Conservation (phyloP, 2,113 vertebrate genomes). For the Neofelis nebulosa region DNA sequence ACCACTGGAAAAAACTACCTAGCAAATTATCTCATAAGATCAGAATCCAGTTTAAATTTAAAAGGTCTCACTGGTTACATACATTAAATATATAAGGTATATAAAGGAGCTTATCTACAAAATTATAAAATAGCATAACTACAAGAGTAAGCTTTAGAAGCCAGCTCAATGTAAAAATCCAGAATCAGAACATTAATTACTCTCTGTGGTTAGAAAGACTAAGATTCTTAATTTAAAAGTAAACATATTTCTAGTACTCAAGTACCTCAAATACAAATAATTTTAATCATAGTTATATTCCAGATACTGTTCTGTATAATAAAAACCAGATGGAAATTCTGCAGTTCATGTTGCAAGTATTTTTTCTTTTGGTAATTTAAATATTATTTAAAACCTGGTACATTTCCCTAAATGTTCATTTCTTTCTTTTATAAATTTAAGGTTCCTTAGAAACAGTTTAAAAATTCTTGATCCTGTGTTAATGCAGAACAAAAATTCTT, state of each 20-base stretch:
- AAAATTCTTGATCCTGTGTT: neutral
- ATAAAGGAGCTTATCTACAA: neutral
- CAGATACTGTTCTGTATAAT: slow-evolving; percentile 23
- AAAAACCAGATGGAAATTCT: slow-evolving; percentile 48
- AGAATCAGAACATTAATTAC: slow-evolving; percentile 47
- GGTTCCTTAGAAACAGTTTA: neutral
- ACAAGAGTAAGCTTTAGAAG: neutral
- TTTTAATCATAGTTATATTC: slow-evolving; percentile 25
- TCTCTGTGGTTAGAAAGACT: neutral
- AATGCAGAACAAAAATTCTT: neutral
- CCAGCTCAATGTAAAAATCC: slow-evolving; percentile 35
- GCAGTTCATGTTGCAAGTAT: slow-evolving; percentile 8
- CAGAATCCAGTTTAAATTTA: slow-evolving; percentile 1
- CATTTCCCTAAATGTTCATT: neutral
- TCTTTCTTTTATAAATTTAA: slow-evolving; percentile 37
- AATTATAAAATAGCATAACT: neutral
- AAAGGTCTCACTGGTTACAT: neutral
- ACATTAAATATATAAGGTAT: neutral
- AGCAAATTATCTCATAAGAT: neutral
- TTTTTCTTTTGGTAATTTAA: slow-evolving; percentile 56
- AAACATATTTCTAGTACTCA: slow-evolving; percentile 25
- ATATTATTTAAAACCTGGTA: slow-evolving; percentile 15
- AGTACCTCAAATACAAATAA: slow-evolving; percentile 1
- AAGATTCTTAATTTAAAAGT: slow-evolving; percentile 19
- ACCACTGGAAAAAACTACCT: neutral